These are phyloP conservation scores for Sarcophilus harrisii DNA, from an alignment of 2,797 vertebrate genomes.

Conservation along the genomic window DNA sequence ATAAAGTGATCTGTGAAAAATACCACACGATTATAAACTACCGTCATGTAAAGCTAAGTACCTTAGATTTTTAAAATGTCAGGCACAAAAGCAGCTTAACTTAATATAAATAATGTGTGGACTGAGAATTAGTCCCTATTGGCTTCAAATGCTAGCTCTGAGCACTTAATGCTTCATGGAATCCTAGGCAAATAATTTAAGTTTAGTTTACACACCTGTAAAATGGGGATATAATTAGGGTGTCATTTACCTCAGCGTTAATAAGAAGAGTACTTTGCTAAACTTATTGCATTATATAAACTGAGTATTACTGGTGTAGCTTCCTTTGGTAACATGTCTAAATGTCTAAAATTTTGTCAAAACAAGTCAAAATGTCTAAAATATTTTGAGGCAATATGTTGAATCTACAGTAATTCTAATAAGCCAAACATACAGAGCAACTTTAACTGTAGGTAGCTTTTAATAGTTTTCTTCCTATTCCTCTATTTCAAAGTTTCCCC, in stretches of 20 bases:
- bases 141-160: not conserved
- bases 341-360: no score
- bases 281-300: not conserved
- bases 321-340: not conserved
- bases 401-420: not conserved
- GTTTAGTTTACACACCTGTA: not conserved
- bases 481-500: conserved; percentile 4
- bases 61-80: not conserved
- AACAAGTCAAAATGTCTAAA: not conserved
- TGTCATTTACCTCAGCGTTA: not conserved
- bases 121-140: not conserved
- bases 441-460: conserved; percentile 34
- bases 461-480: conserved; percentile 8
- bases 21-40: not conserved
- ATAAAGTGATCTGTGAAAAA: not conserved
- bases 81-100: not conserved
- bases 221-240: not conserved
- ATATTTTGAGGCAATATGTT: not conserved
- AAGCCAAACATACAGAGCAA: conserved; percentile 23
- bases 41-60: not conserved
- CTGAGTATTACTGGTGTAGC: not conserved
- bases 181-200: not conserved
- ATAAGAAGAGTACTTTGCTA: not conserved
- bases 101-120: not conserved
- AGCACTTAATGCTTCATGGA: not conserved